Evolutionary conservation across 1,140 invertebrate species (phyloP), one percentile per base, ranked within the genome.

Genomic region (Musca domestica): DNA sequence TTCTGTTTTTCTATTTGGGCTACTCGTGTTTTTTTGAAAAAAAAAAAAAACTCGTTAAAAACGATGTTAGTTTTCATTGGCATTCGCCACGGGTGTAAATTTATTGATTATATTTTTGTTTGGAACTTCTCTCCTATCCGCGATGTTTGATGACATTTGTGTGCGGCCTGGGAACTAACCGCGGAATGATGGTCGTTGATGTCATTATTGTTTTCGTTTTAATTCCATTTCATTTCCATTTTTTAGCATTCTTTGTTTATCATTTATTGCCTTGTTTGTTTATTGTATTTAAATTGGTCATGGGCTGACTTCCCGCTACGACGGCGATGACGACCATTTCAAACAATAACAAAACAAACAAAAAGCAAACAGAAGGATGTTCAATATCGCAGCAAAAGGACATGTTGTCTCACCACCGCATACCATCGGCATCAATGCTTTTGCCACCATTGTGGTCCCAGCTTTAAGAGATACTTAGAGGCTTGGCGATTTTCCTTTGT

Each of bases 131-230:
- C 34, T 41, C 4, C 34, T 5, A 5, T 12, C 5, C 34, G 34
- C 34, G 34, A 41, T 41, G 34, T 41, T 41, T 41, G 34, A 41
- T 77, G 76, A 77, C 76, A 77, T 77, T 66, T 77, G 27, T 61
- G 56, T 27, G 54, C 14, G 23, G 52, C 34, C 34, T 41, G 34
- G 34, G 34, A 41, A 41, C 34, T 41, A 41, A 41, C 34, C 34
- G 34, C 34, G 34, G 10, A 41, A 41, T 78, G 74, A 76, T 76
- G 76, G 75, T 75, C 68, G 73, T 77, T 74, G 77, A 77, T 76
- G 76, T 77, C 76, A 75, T 77, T 76, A 78, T 77, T 77, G 74
- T 77, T 77, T 77, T 77, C 74, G 74, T 77, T 77, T 77, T 77
- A 77, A 77, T 77, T 74, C 72, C 74, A 73, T 76, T 76, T 61